phyloP scores from a whole-genome alignment of 2,113 vertebrate species.

The Nettapus auritus region DNA sequence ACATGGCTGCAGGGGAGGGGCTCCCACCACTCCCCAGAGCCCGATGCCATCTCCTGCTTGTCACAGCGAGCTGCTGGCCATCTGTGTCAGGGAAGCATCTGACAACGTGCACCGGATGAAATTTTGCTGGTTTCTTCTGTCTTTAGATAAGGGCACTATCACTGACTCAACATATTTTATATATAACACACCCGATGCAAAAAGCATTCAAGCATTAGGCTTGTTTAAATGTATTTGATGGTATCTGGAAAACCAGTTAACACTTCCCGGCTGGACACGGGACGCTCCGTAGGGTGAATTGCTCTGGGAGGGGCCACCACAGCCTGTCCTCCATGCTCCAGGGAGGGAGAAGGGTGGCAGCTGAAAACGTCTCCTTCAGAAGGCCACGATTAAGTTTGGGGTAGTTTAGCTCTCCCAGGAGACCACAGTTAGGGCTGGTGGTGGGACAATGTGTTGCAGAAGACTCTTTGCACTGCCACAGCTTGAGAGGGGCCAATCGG shows the following conservation, averaged over 20 bases:
- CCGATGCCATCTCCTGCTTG: constrained; percentile 86
- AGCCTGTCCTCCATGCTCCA: background rate
- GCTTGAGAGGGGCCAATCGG: rapidly evolving
- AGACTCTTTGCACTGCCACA: background rate
- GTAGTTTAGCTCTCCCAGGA: background rate
- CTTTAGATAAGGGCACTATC: constrained; percentile 95
- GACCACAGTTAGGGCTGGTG: background rate
- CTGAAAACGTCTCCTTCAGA: background rate
- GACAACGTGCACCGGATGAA: constrained; percentile 85
- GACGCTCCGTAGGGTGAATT: constrained; percentile 25
- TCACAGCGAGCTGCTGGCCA: constrained; percentile 86
- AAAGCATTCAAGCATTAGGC: constrained; percentile 95
- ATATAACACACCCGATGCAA: constrained; percentile 94
- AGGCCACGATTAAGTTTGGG: background rate
- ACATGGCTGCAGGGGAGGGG: background rate
- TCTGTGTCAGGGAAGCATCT: constrained; percentile 89
- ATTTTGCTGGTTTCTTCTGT: constrained; percentile 91
- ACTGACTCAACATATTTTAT: constrained; percentile 98
- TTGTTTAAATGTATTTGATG: constrained; percentile 97
- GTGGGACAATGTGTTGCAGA: background rate
- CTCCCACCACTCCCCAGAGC: constrained; percentile 73
- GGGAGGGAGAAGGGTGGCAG: background rate
- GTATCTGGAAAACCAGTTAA: constrained; percentile 90
- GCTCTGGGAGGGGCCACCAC: background rate
- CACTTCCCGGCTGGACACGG: constrained; percentile 50